Conservation (phyloP, 1,140 invertebrate species). For the Calliopsis andreniformis region DNA sequence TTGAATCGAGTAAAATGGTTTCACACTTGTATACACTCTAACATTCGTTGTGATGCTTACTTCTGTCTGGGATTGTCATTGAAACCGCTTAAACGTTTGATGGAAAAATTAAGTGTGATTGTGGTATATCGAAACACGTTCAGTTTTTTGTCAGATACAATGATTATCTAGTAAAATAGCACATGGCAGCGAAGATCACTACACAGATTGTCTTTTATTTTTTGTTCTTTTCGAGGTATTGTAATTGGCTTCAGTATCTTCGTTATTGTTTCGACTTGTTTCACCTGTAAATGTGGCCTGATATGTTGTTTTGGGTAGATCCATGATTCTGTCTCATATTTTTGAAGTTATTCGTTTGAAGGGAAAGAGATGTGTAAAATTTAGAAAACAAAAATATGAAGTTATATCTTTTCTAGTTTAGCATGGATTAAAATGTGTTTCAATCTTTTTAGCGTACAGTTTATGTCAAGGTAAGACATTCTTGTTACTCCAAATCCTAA, state of each 20-base stretch:
- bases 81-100: conserved; percentile 34
- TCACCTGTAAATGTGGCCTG: background rate
- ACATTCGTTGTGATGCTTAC: conserved; percentile 38
- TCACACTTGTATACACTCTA: conserved; percentile 32
- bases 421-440: conserved; percentile 79
- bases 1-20: background rate
- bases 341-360: background rate
- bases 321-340: background rate
- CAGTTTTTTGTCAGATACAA: background rate
- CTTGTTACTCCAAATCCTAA: conserved; percentile 59
- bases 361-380: no score
- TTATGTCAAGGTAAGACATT: conserved; percentile 81
- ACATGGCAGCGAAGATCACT: background rate
- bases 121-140: background rate
- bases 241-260: background rate
- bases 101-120: conserved; percentile 10
- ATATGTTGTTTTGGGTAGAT: conserved; percentile 5
- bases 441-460: conserved; percentile 82
- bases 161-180: background rate
- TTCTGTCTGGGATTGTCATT: conserved; percentile 3
- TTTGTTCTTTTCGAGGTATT: conserved; percentile 4
- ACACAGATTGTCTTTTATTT: conserved; percentile 3
- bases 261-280: conserved; percentile 7
- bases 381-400: background rate
- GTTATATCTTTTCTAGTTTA: conserved; percentile 52